These are phyloP conservation scores for Drosophila bocki DNA, from an alignment of 1,140 invertebrate genomes.

Conservation along the genomic window DNA sequence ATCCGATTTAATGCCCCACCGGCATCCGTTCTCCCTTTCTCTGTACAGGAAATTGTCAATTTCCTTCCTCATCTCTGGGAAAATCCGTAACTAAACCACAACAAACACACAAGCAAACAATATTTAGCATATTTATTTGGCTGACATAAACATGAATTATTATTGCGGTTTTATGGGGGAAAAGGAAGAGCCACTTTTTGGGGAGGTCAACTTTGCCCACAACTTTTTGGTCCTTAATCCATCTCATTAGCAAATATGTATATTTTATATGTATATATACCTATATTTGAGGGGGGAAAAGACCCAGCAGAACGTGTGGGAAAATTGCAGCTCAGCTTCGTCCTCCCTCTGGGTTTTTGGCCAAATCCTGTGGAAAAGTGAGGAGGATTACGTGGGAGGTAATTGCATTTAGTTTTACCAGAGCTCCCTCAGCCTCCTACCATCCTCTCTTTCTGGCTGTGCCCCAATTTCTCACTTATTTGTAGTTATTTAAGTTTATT, in stretches of 20 bases:
- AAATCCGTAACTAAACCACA: slow-evolving; percentile 44
- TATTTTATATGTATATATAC: background rate
- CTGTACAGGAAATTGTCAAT: slow-evolving; percentile 39
- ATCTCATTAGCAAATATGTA: slow-evolving; percentile 66
- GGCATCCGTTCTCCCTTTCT: background rate
- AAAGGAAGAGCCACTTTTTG: background rate
- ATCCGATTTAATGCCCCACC: slow-evolving; percentile 27
- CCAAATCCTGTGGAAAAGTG: slow-evolving; percentile 26
- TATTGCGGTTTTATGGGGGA: slow-evolving; percentile 21
- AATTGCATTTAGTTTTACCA: slow-evolving; percentile 47
- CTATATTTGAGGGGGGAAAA: background rate
- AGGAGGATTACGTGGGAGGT: slow-evolving; percentile 33
- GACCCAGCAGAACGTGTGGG: slow-evolving; percentile 16
- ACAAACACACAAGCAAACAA: slow-evolving; percentile 43
- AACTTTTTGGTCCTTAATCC: slow-evolving; percentile 53
- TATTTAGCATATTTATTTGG: slow-evolving; percentile 54
- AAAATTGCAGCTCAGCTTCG: slow-evolving; percentile 37
- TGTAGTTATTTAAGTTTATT: slow-evolving; percentile 76
- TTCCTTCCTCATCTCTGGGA: slow-evolving; percentile 37
- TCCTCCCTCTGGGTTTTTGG: background rate
- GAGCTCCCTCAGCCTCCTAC: background rate
- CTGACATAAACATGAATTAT: slow-evolving; percentile 55
- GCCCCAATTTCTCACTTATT: slow-evolving; percentile 69
- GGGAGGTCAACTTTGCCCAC: slow-evolving; percentile 36
- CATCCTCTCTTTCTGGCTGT: slow-evolving; percentile 6